phyloP scores from a whole-genome alignment of 2,113 vertebrate species.

The Castor canadensis region DNA sequence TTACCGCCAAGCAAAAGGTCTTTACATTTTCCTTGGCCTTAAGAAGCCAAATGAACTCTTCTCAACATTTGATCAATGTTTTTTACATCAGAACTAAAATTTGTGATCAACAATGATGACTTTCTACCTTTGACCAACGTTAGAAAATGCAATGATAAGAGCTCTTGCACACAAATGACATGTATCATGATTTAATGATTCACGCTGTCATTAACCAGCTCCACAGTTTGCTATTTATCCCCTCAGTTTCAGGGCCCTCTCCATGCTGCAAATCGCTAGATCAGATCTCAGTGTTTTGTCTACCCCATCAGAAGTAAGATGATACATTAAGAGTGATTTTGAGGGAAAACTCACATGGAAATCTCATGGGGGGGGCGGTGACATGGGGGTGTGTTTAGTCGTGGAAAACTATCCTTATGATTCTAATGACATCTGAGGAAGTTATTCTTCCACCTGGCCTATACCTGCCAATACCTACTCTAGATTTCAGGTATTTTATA shows the following conservation, averaged over 20 bases:
- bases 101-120: background rate
- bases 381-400: background rate
- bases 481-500: background rate
- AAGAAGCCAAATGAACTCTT: background rate
- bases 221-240: background rate
- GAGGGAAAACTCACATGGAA: background rate
- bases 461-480: background rate
- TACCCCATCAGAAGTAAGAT: background rate
- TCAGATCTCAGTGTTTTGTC: background rate
- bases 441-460: background rate
- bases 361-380: background rate
- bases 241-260: background rate
- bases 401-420: background rate
- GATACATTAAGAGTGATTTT: background rate
- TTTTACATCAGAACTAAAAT: conserved; percentile 32
- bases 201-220: background rate
- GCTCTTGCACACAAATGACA: background rate
- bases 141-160: conserved; percentile 11
- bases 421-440: background rate
- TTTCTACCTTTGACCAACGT: background rate
- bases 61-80: background rate
- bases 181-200: background rate
- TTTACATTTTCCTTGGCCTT: background rate
- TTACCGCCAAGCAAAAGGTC: background rate
- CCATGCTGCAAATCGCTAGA: background rate